Base-by-base conservation (phyloP, 2,797 vertebrate species). In the Oreochromis mossambicus region DNA sequence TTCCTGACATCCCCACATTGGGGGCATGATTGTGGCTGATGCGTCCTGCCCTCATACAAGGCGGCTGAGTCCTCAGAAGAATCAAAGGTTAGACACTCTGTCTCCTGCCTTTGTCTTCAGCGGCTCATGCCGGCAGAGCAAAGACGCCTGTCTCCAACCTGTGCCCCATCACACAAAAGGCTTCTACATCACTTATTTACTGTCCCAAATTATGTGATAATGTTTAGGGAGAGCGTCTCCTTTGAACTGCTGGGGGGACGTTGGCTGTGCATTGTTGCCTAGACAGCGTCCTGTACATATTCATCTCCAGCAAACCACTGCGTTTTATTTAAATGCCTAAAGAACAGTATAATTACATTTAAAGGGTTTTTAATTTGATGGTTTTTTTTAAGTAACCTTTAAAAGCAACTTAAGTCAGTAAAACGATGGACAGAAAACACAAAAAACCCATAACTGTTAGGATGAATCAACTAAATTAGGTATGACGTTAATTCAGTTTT, bases 51-150 rank as follows among this genome's bases (percentile, higher is more conserved):
- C 94, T 84, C 90, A 91, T 85, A 92, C 91, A 83, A 94, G 94
- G 92, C 90, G 94, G 94, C 92, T 89, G 92, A 91, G 89, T 93
- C 94, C 92, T 95, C 92, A 91, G 93, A 94, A 93, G 94, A 96
- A 97, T 97, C 95, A 96, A 96, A 96, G 96, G 94, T 97, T 95
- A 96, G 96, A 96, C 96, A 94, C 92, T 90, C 94, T 96, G 96
- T 96, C 96, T 96, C 95, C 95, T 93, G 94, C 94, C 91, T 95
- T 96, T 97, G 96, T 97, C 95, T 95, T 91, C 88, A 15, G 80
- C 55, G 86, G 90, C 95, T 96, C 94, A 94, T 90, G 95, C 91
- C 91, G 92, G 92, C 93, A 94, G 92, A 94, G 94, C 90, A 91
- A 94, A 96, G 96, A 96, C 96, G 94, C 92, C 95, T 95, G 96